Percentiles rank a stretch among this genome's conserved stretches.
These are phyloP conservation scores for Clinocottus analis DNA, from an alignment of 2,113 vertebrate genomes.

Conservation along the genomic window DNA sequence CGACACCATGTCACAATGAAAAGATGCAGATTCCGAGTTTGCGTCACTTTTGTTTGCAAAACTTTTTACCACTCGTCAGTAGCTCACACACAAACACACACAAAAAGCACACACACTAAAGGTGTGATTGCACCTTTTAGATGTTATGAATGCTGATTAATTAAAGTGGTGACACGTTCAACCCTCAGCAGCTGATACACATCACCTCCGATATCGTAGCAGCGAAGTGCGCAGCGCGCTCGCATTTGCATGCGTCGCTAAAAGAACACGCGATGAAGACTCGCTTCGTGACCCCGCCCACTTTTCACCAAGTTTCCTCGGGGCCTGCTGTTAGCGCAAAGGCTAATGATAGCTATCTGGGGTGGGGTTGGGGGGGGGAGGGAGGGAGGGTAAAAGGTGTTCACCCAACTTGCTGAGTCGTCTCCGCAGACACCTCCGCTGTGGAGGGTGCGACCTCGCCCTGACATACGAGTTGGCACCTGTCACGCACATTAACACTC, in stretches of 20 bases:
- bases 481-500: conserved; percentile 63
- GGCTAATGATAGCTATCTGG: conserved; percentile 87
- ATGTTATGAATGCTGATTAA: conserved; percentile 38
- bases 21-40: background rate
- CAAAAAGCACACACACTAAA: conserved; percentile 1
- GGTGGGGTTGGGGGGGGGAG: conserved; percentile 78
- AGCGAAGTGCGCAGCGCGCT: conserved; percentile 86
- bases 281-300: conserved; percentile 35
- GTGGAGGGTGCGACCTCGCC: conserved; percentile 78
- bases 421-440: conserved; percentile 87
- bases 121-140: conserved; percentile 36
- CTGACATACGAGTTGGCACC: conserved; percentile 76
- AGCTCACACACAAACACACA: background rate
- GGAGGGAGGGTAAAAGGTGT: conserved; percentile 71
- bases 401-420: conserved; percentile 91
- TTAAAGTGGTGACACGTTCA: conserved; percentile 38
- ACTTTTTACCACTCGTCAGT: conserved; percentile 15
- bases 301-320: conserved; percentile 85
- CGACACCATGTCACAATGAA: no score
- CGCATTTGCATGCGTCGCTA: conserved; percentile 88
- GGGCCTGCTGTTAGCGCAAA: conserved; percentile 82
- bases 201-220: conserved; percentile 60
- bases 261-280: conserved; percentile 87
- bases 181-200: conserved; percentile 38
- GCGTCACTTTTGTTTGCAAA: background rate